These are phyloP conservation scores for Lutjanus argentimaculatus DNA, from an alignment of 2,797 vertebrate genomes.

Conservation along the genomic window DNA sequence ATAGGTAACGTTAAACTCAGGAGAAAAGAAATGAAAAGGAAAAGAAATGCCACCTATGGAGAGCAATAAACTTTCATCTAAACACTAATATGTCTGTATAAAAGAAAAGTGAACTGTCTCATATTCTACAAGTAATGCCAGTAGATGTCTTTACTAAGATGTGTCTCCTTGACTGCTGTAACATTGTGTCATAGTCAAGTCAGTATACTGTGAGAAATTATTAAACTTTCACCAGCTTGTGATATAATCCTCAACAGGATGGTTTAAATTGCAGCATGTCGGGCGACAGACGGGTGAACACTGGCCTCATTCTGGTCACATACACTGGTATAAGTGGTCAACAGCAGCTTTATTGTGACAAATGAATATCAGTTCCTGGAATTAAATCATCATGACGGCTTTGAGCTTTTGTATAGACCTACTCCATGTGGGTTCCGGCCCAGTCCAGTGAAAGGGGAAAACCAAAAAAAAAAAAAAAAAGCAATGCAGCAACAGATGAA, in stretches of 20 bases:
- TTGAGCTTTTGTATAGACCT: neutral
- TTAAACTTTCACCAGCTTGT: neutral
- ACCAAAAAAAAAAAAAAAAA: no score
- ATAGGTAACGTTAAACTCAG: no score
- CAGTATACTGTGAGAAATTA: neutral
- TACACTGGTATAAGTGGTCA: neutral
- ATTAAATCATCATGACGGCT: conserved; percentile 15
- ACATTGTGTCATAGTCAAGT: neutral
- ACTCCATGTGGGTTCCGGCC: neutral
- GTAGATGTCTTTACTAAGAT: neutral
- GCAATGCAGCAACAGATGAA: neutral
- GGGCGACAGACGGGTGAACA: neutral
- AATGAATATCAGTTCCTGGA: neutral
- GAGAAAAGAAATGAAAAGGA: no score
- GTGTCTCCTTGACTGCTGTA: neutral
- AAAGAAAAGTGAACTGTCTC: neutral
- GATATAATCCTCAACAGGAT: neutral
- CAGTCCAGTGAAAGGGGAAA: neutral
- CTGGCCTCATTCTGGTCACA: neutral
- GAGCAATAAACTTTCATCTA: no score
- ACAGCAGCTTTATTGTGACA: conserved; percentile 29
- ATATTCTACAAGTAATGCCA: neutral
- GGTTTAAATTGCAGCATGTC: neutral
- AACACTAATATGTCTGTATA: conserved; percentile 4
- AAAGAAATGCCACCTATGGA: no score